Evolutionary conservation across 2,888 invertebrate species (phyloP).

Genomic region (Mantis religiosa): DNA sequence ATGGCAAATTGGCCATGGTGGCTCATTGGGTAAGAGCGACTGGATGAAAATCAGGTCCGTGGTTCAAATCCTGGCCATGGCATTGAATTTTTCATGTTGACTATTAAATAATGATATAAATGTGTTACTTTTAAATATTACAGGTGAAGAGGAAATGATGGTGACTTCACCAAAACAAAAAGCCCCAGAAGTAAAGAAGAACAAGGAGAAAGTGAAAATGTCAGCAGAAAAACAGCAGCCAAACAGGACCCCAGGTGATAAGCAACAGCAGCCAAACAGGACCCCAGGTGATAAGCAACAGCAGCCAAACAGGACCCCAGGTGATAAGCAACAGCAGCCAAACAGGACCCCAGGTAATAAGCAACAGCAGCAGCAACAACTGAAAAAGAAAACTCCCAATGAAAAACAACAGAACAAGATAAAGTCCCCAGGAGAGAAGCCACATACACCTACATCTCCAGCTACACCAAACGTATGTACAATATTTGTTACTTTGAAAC

Average conservation of each 20-base stretch:
- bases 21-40: no score
- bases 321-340: slow-evolving; percentile 4
- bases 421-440: background rate
- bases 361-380: background rate
- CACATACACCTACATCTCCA: background rate
- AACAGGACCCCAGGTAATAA: slow-evolving; percentile 13
- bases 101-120: no score
- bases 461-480: background rate
- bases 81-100: no score
- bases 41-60: no score
- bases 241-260: slow-evolving; percentile 9
- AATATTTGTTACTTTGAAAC: no score
- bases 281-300: slow-evolving; percentile 13
- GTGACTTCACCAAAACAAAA: slow-evolving; percentile 25
- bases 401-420: slow-evolving; percentile 1
- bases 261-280: background rate
- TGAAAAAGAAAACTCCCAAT: no score
- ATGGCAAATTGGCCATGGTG: no score
- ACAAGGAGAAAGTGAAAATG: background rate
- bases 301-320: background rate
- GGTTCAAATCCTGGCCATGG: no score
- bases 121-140: background rate
- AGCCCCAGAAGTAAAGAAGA: slow-evolving; percentile 14
- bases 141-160: slow-evolving; percentile 39
- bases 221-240: background rate